Evolutionary conservation across 2,888 invertebrate species (phyloP), one percentile per base, ranked within the genome.

Genomic region (Agonopterix arenella): DNA sequence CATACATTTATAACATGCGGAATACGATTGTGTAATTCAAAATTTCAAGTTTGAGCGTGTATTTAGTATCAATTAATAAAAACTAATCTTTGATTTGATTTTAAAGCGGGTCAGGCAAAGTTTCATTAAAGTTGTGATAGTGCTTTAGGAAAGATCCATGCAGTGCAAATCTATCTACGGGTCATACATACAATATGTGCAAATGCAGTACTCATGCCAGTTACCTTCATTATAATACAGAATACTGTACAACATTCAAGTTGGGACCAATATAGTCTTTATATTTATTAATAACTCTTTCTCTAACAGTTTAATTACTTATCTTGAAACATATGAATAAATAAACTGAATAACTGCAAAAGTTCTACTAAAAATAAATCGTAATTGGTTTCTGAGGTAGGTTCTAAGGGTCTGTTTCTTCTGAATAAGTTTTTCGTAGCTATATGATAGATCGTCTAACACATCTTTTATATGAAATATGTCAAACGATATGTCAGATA

Each of bases 21-120:
- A 40, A 40, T 40, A 28, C 7, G 7, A 7, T 4, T 54, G 55
- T 50, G 56, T 55, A 53, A 62, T 54, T 68, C 61, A 52, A 61
- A 79, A 83, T 78, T 84, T 81, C 77, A 62, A 79, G 84, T 85
- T 84, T 80, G 82, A 84, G 84, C 64, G 58, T 59, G 62, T 50
- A 61, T 64, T 73, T 66, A 66, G 63, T 53, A 52, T 50, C 43
- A 53, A 47, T 50, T 50, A 43, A 52, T 60, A 55, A 50, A 47
- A 54, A 50, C 48, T 47, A 54, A 52, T 43, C 47, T 52, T 46
- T 49, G 16, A 11, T 45, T 51, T 58, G 53, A 61, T 52, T 56
- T 52, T 56, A 38, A 52, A 50, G 49, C 54, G 42, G 49, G 36
- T 11, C 44, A 44, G 46, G 46, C 49, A 45, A 18, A 48, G 45